phyloP scores from a whole-genome alignment of 23 tunicate genomes.

The Pegea sp. region DNA sequence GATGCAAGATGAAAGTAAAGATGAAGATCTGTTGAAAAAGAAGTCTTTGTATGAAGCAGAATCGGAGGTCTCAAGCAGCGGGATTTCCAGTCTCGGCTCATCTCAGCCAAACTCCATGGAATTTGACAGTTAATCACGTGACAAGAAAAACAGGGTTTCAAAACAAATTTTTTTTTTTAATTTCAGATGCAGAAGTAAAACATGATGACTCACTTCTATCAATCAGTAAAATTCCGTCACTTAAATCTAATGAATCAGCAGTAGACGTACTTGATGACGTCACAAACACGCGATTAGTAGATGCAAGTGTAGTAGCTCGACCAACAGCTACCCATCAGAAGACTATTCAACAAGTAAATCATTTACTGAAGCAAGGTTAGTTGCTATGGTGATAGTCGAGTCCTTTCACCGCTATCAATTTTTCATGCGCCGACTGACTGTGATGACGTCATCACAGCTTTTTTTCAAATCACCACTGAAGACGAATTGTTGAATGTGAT shows the following conservation, averaged over 20 bases:
- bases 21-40: too few relatives aligned
- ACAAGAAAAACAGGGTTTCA: background rate
- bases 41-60: too few relatives aligned
- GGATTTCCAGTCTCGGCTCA: constrained; percentile 14
- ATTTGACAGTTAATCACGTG: constrained; percentile 17
- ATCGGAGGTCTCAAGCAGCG: constrained; percentile 35
- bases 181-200: background rate
- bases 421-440: too few relatives aligned
- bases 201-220: constrained; percentile 1
- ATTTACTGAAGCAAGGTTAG: background rate
- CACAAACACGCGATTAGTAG: too few relatives aligned
- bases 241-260: too few relatives aligned
- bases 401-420: too few relatives aligned
- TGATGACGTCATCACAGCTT: background rate
- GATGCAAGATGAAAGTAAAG: too few relatives aligned
- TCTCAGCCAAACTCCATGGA: constrained; percentile 51
- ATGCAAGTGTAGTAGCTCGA: background rate
- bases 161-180: background rate
- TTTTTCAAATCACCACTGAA: constrained; percentile 9
- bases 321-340: too few relatives aligned
- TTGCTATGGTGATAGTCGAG: too few relatives aligned
- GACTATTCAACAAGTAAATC: too few relatives aligned
- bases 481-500: constrained; percentile 34
- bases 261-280: too few relatives aligned
- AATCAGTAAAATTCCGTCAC: background rate